Evolutionary conservation across 2,888 invertebrate species (phyloP), one percentile per base, ranked within the genome.

Genomic region (Chrysodeixis includens): DNA sequence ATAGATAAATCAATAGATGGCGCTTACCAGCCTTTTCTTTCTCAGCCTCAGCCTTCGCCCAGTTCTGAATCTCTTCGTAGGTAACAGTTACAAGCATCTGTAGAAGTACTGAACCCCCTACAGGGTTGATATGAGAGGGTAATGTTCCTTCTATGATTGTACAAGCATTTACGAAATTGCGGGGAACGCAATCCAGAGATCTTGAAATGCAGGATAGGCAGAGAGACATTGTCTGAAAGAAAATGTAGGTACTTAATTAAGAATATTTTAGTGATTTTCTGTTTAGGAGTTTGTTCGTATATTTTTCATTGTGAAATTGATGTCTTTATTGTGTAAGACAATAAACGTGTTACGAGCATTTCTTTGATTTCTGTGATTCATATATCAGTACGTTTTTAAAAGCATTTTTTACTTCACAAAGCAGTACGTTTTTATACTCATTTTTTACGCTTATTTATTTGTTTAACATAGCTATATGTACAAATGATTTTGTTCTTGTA

Each of bases 61-160:
- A 95, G 32, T 95, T 95, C 55, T 96, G 91, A 51, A 97, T 88
- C 76, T 96, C 96, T 49, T 97, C 96, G 73, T 98, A 98, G 0
- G 97, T 89, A 0, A 97, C 96, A 0, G 97, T 96, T 58, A 97
- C 93, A 56, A 97, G 88, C 81, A 97, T 94, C 88, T 98, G 98
- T 46, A 98, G 89, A 14, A 98, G 85, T 7, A 97, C 96, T 0
- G 97, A 97, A 10, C 96, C 96, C 3, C 96, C 96, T 0, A 97
- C 95, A 0, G 98, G 98, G 54, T 94, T 95, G 9, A 97, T 96
- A 71, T 97, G 96, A 0, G 97, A 96, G 0, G 98, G 97, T 16
- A 98, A 90, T 3, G 96, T 95, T 54, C 96, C 96, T 85, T 97
- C 96, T 67, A 98, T 87, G 0, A 97, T 89, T 0, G 93, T 84